These are phyloP conservation scores for Mirza zaza DNA, from an alignment of 2,113 vertebrate species.

Conservation along the genomic window DNA sequence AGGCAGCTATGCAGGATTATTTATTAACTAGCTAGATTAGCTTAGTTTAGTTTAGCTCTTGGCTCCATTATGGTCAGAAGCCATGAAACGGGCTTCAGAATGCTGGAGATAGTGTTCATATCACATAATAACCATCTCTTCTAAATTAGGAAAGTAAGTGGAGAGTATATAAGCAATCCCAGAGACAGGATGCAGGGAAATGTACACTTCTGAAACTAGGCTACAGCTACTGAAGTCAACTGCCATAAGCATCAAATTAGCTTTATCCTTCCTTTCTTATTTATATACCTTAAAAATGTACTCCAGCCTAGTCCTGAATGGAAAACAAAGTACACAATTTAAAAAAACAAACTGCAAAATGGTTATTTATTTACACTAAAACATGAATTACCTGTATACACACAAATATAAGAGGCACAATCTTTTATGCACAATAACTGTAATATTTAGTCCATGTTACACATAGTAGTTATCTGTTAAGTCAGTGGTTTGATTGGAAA, in stretches of 20 bases:
- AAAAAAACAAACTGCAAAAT: constrained; percentile 71
- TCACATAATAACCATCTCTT: background rate
- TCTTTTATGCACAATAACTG: constrained; percentile 55
- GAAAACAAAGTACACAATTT: constrained; percentile 50
- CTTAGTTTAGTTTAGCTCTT: background rate
- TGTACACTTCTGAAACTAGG: background rate
- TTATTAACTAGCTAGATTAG: background rate
- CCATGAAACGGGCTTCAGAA: background rate
- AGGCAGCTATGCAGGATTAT: background rate
- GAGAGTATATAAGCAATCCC: background rate
- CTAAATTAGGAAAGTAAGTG: background rate
- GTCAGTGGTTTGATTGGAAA: constrained; percentile 66
- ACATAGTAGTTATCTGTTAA: constrained; percentile 45
- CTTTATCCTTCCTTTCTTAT: background rate
- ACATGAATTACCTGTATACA: constrained; percentile 45
- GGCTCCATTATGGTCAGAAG: background rate
- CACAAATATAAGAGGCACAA: constrained; percentile 66
- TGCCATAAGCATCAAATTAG: background rate
- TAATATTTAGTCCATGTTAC: constrained; percentile 28
- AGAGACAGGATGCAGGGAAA: background rate
- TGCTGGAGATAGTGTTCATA: background rate
- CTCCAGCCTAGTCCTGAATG: background rate
- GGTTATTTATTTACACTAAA: constrained; percentile 68
- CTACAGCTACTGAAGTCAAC: background rate
- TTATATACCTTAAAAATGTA: constrained; percentile 1